Conservation (phyloP, 2,113 vertebrate species). For the Engraulis encrasicolus region DNA sequence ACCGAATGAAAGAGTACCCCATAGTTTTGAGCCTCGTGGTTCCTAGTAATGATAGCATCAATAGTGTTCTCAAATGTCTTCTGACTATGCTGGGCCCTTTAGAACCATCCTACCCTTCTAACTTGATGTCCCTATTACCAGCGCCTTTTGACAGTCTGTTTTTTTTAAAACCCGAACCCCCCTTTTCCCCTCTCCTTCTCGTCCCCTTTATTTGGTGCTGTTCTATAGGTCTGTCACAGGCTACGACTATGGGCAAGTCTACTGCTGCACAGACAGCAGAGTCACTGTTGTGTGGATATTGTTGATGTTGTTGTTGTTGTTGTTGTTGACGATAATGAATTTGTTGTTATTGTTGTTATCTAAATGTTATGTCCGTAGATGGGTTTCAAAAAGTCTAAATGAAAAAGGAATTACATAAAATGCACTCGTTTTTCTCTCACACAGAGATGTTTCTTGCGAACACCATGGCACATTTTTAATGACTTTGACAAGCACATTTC, state of each 20-base stretch:
- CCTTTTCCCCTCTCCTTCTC: neutral
- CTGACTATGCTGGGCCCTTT: too few relatives aligned
- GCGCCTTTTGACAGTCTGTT: neutral
- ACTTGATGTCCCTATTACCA: too few relatives aligned
- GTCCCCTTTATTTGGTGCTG: conserved; percentile 16
- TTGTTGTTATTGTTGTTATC: neutral
- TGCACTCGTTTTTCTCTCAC: conserved; percentile 5
- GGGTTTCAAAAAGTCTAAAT: neutral
- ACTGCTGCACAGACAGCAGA: conserved; percentile 13
- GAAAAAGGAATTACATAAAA: conserved; percentile 10
- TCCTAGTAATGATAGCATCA: too few relatives aligned
- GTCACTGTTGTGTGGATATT: conserved; percentile 5
- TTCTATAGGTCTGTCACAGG: conserved; percentile 22
- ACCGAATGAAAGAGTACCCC: too few relatives aligned
- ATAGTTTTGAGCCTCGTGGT: too few relatives aligned
- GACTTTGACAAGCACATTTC: neutral
- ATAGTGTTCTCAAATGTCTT: too few relatives aligned
- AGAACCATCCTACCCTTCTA: too few relatives aligned
- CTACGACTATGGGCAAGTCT: neutral
- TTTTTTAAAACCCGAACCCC: too few relatives aligned
- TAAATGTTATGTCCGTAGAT: conserved; percentile 1
- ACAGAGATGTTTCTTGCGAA: neutral
- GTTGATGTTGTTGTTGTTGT: neutral
- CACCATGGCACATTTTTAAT: neutral
- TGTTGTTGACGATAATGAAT: too few relatives aligned